phyloP scores from a whole-genome alignment of 2,797 vertebrate species.

The Lacerta viridis region DNA sequence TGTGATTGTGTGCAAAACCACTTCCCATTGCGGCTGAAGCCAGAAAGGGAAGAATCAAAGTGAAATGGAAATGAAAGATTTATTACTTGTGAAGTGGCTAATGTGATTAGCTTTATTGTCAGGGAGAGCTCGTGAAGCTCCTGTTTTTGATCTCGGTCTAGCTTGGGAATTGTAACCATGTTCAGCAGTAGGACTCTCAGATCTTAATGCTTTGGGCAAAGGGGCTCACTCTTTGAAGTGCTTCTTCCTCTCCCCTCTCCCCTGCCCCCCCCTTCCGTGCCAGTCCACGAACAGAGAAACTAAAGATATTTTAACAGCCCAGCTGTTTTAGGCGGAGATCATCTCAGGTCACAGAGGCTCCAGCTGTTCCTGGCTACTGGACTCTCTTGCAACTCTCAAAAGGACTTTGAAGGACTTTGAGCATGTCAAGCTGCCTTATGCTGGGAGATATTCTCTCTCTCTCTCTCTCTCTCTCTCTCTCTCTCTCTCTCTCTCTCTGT shows the following conservation, averaged over 20 bases:
- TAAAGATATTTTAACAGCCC: conserved; percentile 7
- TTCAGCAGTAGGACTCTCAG: conserved; percentile 31
- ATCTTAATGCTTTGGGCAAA: conserved; percentile 54
- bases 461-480: too few species aligned
- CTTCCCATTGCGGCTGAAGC: conserved; percentile 36
- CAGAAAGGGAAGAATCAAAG: conserved; percentile 64
- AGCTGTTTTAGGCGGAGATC: conserved; percentile 10
- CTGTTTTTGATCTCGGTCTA: conserved; percentile 63
- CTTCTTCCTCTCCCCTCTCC: neutral
- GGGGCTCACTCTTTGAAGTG: conserved; percentile 44
- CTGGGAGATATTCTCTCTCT: neutral
- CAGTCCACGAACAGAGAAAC: conserved; percentile 11
- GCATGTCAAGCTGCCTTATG: neutral
- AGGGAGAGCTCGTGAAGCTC: conserved; percentile 37
- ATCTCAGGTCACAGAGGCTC: accelerated
- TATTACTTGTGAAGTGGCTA: conserved; percentile 53
- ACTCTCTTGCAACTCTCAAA: neutral
- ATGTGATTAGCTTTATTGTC: conserved; percentile 60
- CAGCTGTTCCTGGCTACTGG: neutral
- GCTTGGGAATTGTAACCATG: conserved; percentile 36
- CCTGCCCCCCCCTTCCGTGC: neutral
- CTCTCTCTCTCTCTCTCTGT: too few species aligned
- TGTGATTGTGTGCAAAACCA: neutral
- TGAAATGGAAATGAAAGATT: conserved; percentile 52
- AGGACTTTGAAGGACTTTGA: neutral